phyloP scores from a whole-genome alignment of 2,888 invertebrate genomes.

The Nomada fabriciana region DNA sequence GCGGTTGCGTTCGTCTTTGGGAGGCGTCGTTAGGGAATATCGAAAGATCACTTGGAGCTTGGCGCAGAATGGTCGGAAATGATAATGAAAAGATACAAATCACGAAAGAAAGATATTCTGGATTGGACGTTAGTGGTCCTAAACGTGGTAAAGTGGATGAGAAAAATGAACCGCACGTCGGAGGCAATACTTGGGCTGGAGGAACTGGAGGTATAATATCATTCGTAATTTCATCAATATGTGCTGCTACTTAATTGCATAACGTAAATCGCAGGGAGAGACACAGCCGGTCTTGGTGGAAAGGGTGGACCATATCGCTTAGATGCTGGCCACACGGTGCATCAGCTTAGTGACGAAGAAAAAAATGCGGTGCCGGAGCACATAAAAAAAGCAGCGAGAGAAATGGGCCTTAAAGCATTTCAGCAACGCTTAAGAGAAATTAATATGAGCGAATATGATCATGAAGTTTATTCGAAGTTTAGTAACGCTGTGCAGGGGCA shows the following conservation, averaged over 20 bases:
- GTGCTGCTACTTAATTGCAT: background rate
- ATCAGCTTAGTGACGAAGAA: slow-evolving; percentile 95
- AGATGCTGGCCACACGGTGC: slow-evolving; percentile 96
- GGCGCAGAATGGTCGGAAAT: slow-evolving; percentile 83
- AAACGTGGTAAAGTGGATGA: slow-evolving; percentile 97
- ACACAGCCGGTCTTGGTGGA: slow-evolving; percentile 98
- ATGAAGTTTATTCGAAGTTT: slow-evolving; percentile 93
- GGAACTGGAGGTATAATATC: slow-evolving; percentile 91
- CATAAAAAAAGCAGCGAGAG: slow-evolving; percentile 94
- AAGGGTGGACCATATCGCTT: slow-evolving; percentile 98
- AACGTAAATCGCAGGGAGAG: slow-evolving; percentile 85
- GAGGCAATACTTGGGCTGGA: slow-evolving; percentile 98
- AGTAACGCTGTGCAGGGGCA: slow-evolving; percentile 91
- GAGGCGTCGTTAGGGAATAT: slow-evolving; percentile 85
- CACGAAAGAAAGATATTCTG: slow-evolving; percentile 89
- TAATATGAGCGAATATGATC: slow-evolving; percentile 97
- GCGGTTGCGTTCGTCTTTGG: slow-evolving; percentile 86
- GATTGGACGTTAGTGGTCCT: slow-evolving; percentile 90
- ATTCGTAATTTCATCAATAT: background rate
- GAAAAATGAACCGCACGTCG: slow-evolving; percentile 96
- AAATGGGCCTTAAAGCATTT: slow-evolving; percentile 96
- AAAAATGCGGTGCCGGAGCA: slow-evolving; percentile 96
- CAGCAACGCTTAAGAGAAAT: slow-evolving; percentile 95
- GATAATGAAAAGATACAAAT: slow-evolving; percentile 88
- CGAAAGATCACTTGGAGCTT: slow-evolving; percentile 84